Evolutionary conservation across 2,888 invertebrate species (phyloP).

Genomic region (Tachystola acroxantha): DNA sequence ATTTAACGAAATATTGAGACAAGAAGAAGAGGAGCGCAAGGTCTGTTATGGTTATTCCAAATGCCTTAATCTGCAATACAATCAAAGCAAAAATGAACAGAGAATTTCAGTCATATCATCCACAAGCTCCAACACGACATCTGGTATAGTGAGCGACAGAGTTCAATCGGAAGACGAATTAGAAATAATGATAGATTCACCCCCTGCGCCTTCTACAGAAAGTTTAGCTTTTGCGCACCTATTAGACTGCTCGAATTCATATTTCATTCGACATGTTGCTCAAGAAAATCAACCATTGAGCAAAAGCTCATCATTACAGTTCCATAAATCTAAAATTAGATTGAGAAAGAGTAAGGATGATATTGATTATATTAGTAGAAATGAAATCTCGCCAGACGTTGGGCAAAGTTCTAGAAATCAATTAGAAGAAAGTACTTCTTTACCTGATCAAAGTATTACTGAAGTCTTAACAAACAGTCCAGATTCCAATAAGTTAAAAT

Average conservation of each 20-base stretch:
- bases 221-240: slow-evolving; percentile 89
- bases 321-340: slow-evolving; percentile 50
- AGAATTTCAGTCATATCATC: slow-evolving; percentile 94
- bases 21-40: slow-evolving; percentile 88
- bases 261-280: slow-evolving; percentile 50
- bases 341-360: slow-evolving; percentile 51
- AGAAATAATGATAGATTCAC: slow-evolving; percentile 90
- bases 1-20: slow-evolving; percentile 87
- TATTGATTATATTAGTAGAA: slow-evolving; percentile 33
- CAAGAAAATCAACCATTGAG: slow-evolving; percentile 46
- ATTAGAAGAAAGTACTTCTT: slow-evolving; percentile 51
- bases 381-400: slow-evolving; percentile 37
- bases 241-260: slow-evolving; percentile 79
- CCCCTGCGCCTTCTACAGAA: slow-evolving; percentile 92
- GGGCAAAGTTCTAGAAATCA: slow-evolving; percentile 34
- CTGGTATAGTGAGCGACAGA: slow-evolving; percentile 96
- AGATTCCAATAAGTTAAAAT: slow-evolving; percentile 77
- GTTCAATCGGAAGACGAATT: slow-evolving; percentile 96
- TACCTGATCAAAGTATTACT: slow-evolving; percentile 59
- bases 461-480: slow-evolving; percentile 77
- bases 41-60: slow-evolving; percentile 85
- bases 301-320: slow-evolving; percentile 58
- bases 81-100: slow-evolving; percentile 85
- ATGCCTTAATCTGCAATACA: slow-evolving; percentile 78
- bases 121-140: slow-evolving; percentile 97